These are phyloP conservation scores for Schizopygopsis malacanthus DNA, from an alignment of 2,797 vertebrate genomes.

Conservation along the genomic window DNA sequence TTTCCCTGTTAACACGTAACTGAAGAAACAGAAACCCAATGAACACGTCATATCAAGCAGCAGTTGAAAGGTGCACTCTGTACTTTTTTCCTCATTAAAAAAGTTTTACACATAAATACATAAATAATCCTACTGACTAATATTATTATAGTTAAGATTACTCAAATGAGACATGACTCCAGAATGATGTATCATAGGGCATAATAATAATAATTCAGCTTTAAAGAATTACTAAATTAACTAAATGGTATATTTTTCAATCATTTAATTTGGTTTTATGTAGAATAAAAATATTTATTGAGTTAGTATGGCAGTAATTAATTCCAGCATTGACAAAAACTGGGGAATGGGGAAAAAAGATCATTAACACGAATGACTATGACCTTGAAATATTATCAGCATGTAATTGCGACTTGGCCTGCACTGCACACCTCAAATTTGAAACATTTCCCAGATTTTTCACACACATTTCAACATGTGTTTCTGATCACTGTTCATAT, in stretches of 20 bases:
- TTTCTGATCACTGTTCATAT: conserved; percentile 59
- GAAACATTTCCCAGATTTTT: conserved; percentile 43
- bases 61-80: conserved; percentile 29
- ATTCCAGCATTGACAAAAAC: background rate
- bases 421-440: conserved; percentile 36
- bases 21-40: conserved; percentile 49
- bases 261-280: conserved; percentile 4
- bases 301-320: background rate
- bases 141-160: background rate
- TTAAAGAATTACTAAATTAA: background rate
- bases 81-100: conserved; percentile 19
- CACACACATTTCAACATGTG: conserved; percentile 58
- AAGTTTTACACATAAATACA: background rate
- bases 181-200: too few species aligned
- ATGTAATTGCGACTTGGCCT: conserved; percentile 32
- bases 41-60: conserved; percentile 24
- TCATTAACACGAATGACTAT: conserved; percentile 1
- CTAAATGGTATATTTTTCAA: background rate
- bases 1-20: conserved; percentile 45
- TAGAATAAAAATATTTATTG: conserved; percentile 3
- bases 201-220: background rate
- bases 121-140: background rate
- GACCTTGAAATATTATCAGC: conserved; percentile 35
- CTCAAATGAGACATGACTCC: background rate
- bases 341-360: background rate